These are phyloP conservation scores for Diaperis boleti DNA, from an alignment of 2,888 invertebrate genomes.

Conservation along the genomic window DNA sequence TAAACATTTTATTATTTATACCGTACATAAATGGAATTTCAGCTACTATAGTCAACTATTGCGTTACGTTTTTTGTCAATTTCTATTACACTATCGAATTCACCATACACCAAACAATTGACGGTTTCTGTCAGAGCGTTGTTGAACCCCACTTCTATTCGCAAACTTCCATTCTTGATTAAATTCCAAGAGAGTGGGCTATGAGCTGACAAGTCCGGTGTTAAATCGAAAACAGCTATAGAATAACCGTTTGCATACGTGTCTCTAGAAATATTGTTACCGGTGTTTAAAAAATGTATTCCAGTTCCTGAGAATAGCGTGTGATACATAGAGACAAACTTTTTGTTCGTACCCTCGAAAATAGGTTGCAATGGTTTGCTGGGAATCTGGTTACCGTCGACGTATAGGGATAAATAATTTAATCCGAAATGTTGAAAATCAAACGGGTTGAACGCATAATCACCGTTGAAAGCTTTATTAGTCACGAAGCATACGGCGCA, in stretches of 20 bases:
- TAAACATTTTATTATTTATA: neutral
- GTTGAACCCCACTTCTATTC: no score
- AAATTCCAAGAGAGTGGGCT: no score
- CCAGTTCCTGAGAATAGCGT: conserved; percentile 7
- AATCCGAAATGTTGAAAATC: conserved; percentile 5
- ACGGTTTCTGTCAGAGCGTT: no score
- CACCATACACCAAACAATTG: no score
- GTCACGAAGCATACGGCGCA: conserved; percentile 54
- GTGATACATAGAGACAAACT: conserved; percentile 50
- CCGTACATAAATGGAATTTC: conserved; percentile 4
- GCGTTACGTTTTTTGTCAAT: conserved; percentile 49
- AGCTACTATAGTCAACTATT: conserved; percentile 41
- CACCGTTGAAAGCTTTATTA: conserved; percentile 48
- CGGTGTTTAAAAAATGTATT: conserved; percentile 31
- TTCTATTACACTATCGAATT: conserved; percentile 55
- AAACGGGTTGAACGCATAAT: conserved; percentile 9
- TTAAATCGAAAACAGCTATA: conserved; percentile 19
- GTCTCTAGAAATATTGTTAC: neutral
- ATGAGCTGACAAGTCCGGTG: conserved; percentile 50
- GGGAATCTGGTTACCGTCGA: no score
- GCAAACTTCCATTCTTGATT: no score
- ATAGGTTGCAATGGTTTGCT: conserved; percentile 46
- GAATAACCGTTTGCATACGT: neutral
- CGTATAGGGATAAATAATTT: neutral
- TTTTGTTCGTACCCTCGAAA: conserved; percentile 31